Conservation (phyloP, 1,140 invertebrate species). For the Zaprionus lachaisei region DNA sequence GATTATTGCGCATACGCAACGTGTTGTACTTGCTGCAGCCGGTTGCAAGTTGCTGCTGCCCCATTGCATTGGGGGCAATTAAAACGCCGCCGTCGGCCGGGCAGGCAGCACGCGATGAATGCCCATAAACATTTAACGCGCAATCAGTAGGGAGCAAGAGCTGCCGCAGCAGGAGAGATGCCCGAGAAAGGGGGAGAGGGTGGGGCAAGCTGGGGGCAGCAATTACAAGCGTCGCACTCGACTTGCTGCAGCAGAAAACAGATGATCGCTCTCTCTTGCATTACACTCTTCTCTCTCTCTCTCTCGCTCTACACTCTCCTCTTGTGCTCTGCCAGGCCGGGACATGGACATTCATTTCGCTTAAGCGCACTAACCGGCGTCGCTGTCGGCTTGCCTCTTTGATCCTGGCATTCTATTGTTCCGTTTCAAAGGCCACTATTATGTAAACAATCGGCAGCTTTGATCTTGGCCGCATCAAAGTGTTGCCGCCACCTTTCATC, state of each 20-base stretch:
- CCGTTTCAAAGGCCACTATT: constrained; percentile 85
- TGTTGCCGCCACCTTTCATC: constrained; percentile 80
- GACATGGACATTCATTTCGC: constrained; percentile 80
- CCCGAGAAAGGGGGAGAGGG: not conserved
- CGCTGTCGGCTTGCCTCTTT: constrained; percentile 67
- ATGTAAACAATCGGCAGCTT: constrained; percentile 85
- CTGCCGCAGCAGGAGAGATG: not conserved
- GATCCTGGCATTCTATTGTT: constrained; percentile 85
- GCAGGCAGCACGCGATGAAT: constrained; percentile 76
- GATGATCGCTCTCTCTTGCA: constrained; percentile 13
- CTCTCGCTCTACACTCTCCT: not conserved
- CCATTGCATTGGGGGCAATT: constrained; percentile 64
- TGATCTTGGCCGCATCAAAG: constrained; percentile 84
- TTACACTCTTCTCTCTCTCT: not conserved
- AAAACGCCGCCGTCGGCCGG: constrained; percentile 54
- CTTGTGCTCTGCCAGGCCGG: constrained; percentile 3
- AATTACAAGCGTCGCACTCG: constrained; percentile 48
- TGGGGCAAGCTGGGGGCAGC: constrained; percentile 3
- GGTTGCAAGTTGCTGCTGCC: constrained; percentile 17
- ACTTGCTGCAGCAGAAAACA: constrained; percentile 36
- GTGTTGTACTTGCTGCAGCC: constrained; percentile 54
- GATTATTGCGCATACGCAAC: constrained; percentile 81
- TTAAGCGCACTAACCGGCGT: constrained; percentile 79
- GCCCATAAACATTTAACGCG: constrained; percentile 80
- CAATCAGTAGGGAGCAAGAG: constrained; percentile 63